phyloP scores from a whole-genome alignment of 2,797 vertebrate species.

The Hipposideros larvatus region DNA sequence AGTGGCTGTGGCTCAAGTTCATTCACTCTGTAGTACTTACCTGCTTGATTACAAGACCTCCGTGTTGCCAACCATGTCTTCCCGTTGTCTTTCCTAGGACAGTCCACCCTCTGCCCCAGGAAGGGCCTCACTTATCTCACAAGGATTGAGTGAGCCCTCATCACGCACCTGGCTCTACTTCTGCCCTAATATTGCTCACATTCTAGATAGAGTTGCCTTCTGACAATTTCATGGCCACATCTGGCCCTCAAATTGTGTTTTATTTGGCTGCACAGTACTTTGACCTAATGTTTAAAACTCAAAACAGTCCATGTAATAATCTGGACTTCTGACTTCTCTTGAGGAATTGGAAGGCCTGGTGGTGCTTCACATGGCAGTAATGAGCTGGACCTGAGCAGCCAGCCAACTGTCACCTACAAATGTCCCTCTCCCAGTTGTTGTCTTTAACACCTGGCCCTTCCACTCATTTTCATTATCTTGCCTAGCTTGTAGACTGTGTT shows the following conservation, averaged over 20 bases:
- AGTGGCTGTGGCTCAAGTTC: background rate
- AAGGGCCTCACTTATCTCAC: background rate
- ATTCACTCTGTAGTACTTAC: background rate
- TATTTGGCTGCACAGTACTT: background rate
- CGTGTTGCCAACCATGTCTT: background rate
- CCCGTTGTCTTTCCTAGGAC: background rate
- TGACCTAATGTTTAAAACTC: background rate
- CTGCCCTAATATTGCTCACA: background rate
- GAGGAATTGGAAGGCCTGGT: background rate
- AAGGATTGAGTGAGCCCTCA: background rate
- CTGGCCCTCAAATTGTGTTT: background rate
- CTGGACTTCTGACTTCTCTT: background rate
- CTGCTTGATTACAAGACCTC: background rate
- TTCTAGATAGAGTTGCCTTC: background rate
- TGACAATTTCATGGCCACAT: background rate
- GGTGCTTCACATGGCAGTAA: background rate
- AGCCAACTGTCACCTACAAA: background rate
- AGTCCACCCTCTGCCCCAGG: background rate
- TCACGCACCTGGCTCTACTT: background rate
- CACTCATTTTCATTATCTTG: background rate
- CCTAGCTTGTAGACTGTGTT: background rate
- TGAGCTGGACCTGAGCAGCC: background rate
- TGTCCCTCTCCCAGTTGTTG: background rate
- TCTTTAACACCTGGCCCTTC: background rate
- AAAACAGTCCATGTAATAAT: background rate